These are phyloP conservation scores for Trogon surrucura DNA, from an alignment of 2,113 vertebrate species.

Conservation along the genomic window DNA sequence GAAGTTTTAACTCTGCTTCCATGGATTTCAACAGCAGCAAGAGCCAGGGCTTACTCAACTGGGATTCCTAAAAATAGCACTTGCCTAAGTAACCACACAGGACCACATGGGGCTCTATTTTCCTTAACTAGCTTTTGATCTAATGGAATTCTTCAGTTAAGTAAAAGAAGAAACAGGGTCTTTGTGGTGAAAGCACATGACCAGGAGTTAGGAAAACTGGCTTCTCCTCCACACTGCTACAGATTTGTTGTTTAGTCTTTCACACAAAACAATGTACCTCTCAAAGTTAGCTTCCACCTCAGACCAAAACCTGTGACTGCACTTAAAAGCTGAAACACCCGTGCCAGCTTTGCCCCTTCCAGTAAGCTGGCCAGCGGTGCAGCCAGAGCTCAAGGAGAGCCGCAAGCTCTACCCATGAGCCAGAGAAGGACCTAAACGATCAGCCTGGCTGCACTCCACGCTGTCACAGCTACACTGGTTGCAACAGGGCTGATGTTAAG, in stretches of 20 bases:
- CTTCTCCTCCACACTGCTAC: slow-evolving; percentile 23
- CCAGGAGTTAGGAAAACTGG: slow-evolving; percentile 35
- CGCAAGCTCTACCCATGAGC: neutral
- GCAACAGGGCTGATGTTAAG: neutral
- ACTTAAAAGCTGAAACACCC: neutral
- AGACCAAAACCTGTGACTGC: slow-evolving; percentile 17
- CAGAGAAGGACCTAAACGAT: neutral
- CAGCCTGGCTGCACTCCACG: neutral
- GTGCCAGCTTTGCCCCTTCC: neutral
- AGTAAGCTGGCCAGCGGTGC: neutral
- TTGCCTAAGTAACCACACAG: slow-evolving; percentile 69
- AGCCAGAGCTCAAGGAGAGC: rapidly evolving
- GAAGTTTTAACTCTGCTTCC: slow-evolving; percentile 63
- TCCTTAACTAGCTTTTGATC: slow-evolving; percentile 72
- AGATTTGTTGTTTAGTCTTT: slow-evolving; percentile 48
- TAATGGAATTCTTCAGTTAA: slow-evolving; percentile 72
- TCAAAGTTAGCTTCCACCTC: neutral
- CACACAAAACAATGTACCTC: neutral
- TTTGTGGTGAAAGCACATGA: slow-evolving; percentile 63
- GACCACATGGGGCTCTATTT: slow-evolving; percentile 71
- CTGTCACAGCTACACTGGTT: neutral
- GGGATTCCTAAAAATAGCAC: slow-evolving; percentile 71
- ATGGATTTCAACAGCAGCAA: slow-evolving; percentile 59
- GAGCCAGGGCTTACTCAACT: slow-evolving; percentile 61
- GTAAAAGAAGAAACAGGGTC: slow-evolving; percentile 66